Base-by-base conservation (phyloP, 2,888 invertebrate species). In the Drosophila barbarae region DNA sequence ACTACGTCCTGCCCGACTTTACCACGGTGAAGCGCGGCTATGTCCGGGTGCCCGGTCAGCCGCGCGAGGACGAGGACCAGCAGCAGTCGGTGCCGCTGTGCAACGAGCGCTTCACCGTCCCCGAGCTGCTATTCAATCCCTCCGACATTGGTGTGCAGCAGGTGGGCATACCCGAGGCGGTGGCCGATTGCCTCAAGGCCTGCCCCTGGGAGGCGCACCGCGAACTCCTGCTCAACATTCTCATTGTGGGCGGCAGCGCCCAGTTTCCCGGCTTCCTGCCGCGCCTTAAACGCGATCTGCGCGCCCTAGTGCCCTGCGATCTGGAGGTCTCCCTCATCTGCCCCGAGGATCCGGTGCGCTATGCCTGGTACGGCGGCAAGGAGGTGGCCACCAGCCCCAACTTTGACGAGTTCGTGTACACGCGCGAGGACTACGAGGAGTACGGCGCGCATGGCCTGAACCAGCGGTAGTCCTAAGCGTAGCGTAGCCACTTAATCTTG, bases 1-100 rank as follows among this genome's bases (percentile, higher is more conserved):
- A 99, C 87, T 99, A 99, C 88, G 94, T 99, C 0, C 90, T 99
- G 53, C 99, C 99, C 0, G 99, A 99, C 90, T 99, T 97, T 88
- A 97, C 97, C 0, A 93, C 94, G 2, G 92, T 98, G 8, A 92
- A 95, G 58, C 90, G 98, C 73, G 99, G 98, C 10, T 96, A 90
- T 49, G 71, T 87, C 18, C 81, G 88, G 5, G 52, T 86, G 9
- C 84, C 77, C 0, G 76, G 72, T 2, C 51, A 73, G 15, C 76
- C 86, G 7, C 78, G 82, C 7, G 50, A 54, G 5, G 73, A 82
- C 26, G 76, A 82, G 72, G 66, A 72, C 0, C 76, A 80, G 7
- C 81, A 79, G 26, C 95, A 98, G 91, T 93, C 95, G 18, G 91
- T 99, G 38, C 90, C 95, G 39, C 90, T 99, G 79, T 97, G 95